A percentile compares a stretch with the other conserved stretches of the same genome.
phyloP scores from a whole-genome alignment of 1,140 invertebrate genomes.

The Lasaia peninsularis region DNA sequence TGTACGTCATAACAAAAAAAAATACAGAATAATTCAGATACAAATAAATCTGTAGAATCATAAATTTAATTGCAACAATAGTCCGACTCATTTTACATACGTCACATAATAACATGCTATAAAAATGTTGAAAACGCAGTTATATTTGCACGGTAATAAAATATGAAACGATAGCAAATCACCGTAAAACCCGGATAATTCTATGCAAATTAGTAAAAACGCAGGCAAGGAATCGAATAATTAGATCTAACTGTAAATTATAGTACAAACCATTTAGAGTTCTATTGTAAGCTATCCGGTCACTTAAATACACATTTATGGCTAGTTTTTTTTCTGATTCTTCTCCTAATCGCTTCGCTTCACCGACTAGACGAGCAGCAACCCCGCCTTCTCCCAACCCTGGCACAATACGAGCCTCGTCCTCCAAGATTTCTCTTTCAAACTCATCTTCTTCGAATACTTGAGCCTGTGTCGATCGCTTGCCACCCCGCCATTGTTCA shows the following conservation, averaged over 20 bases:
- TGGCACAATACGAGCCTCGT: slow-evolving; percentile 55
- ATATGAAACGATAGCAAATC: neutral
- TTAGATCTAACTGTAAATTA: slow-evolving; percentile 18
- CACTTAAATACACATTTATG: slow-evolving; percentile 65
- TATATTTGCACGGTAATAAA: slow-evolving; percentile 7
- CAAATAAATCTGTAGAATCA: no score
- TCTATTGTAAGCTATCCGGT: slow-evolving; percentile 61
- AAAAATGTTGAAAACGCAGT: neutral
- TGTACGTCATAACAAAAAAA: no score
- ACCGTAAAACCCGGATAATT: neutral
- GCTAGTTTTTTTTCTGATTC: slow-evolving; percentile 60
- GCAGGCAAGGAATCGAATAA: slow-evolving; percentile 20
- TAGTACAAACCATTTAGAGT: slow-evolving; percentile 52
- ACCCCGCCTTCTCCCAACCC: slow-evolving; percentile 59
- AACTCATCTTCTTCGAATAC: slow-evolving; percentile 40
- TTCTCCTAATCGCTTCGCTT: slow-evolving; percentile 50
- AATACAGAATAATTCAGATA: no score
- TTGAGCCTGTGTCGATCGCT: slow-evolving; percentile 40
- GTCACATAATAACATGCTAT: neutral
- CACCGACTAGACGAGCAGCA: slow-evolving; percentile 44
- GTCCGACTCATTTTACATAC: neutral
- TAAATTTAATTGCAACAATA: no score
- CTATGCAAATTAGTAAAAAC: slow-evolving; percentile 9
- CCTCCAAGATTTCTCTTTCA: slow-evolving; percentile 52
- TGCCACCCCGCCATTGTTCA: slow-evolving; percentile 60